Evolutionary conservation across 30 jellyfish, hydroid and myxozoan genomes (phyloP), one percentile per base, ranked within the genome.

Genomic region (Aurelia coerulea): DNA sequence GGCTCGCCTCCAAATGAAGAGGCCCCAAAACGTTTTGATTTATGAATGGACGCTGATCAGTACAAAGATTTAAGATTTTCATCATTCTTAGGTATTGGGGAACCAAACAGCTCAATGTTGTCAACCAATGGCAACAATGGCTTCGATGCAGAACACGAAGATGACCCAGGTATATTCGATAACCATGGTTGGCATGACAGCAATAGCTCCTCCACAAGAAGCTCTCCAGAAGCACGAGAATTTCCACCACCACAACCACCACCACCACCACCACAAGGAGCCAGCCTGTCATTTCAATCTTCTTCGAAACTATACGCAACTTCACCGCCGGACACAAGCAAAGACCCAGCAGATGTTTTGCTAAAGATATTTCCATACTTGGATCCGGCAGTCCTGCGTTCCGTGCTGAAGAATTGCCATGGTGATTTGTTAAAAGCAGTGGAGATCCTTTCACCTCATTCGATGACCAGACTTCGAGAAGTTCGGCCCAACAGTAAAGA

Each of bases 361-460:
- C 15, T 72, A 77, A 89, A 89, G 87, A 89, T 89, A 10, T 89
- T 89, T 65, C 97, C 97, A 0, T 89, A 89, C 52, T 58, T 89
- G 79, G 97, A 89, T 58, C 92, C 90, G 16, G 73, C 53, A 33
- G 90, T 89, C 19, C 73, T 89, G 81, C 76, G 92, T 3, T 80
- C 97, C 13, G 97, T 89, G 52, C 81, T 89, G 52, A 75, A 73
- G 31, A 82, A 89, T 71, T 89, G 97, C 66, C 97, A 89, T 5
- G 97, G 97, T n/a, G 91, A 89, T 65, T 65, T 89, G 37, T 75
- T 76, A 2, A 80, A 81, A 68, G 97, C 97, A 4, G 92, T 89
- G 10, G 97, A 89, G 42, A 89, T 89, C 0, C 75, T 89, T 17
- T 79, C 97, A 4, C 97, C 97, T 29, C 89, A 89, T 60, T 76